A percentile compares a stretch with the other conserved stretches of the same genome.
phyloP scores from a whole-genome alignment of 2,888 invertebrate genomes.

The Hanleya hanleyi region DNA sequence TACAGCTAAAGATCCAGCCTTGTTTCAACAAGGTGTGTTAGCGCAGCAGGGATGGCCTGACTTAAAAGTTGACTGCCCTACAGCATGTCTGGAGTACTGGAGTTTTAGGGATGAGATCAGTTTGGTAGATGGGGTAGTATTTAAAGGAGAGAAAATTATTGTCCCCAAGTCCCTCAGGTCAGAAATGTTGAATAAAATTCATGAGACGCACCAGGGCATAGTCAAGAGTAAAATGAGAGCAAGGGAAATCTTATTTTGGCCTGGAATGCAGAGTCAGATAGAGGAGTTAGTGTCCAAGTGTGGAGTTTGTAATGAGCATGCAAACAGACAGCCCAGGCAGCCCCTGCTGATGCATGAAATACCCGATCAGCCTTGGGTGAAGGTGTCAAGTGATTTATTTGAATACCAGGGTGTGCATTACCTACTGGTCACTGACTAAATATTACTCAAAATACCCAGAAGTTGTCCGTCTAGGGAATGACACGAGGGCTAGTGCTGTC shows the following conservation, averaged over 20 bases:
- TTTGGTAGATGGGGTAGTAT: constrained; percentile 13
- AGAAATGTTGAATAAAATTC: constrained; percentile 19
- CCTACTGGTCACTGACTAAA: constrained; percentile 24
- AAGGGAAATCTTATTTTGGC: constrained; percentile 16
- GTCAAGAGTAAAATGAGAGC: constrained; percentile 26
- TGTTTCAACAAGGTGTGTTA: too few relatives aligned
- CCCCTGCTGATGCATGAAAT: constrained; percentile 13
- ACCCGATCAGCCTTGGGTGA: constrained; percentile 16
- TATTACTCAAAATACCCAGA: constrained; percentile 27
- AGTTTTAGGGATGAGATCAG: constrained; percentile 13
- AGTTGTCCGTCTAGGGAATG: constrained; percentile 1
- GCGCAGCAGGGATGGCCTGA: too few relatives aligned
- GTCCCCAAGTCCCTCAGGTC: constrained; percentile 10
- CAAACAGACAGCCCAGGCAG: constrained; percentile 18
- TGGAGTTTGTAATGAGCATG: too few relatives aligned
- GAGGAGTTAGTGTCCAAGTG: constrained; percentile 19
- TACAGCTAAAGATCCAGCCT: too few relatives aligned
- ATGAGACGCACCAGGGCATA: constrained; percentile 17
- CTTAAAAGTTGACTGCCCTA: too few relatives aligned
- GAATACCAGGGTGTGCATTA: constrained; percentile 13
- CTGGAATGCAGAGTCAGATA: constrained; percentile 19
- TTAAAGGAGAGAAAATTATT: constrained; percentile 18
- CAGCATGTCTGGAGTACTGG: constrained; percentile 14
- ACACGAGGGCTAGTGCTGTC: neutral
- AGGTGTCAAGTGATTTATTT: constrained; percentile 22